phyloP scores from a whole-genome alignment of 2,113 vertebrate genomes.

The Tetrax tetrax region DNA sequence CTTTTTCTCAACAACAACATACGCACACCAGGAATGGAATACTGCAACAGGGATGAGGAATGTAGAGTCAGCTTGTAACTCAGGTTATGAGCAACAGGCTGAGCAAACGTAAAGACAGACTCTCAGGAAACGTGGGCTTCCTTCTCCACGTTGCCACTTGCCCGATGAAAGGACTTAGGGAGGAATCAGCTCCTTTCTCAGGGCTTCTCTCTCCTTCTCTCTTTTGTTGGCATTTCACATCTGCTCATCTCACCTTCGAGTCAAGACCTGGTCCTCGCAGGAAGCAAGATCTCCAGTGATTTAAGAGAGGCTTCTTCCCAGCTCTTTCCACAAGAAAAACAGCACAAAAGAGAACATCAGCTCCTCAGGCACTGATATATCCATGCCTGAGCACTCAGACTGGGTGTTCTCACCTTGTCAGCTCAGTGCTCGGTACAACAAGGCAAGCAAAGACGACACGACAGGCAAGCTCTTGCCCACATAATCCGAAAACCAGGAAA shows the following conservation, averaged over 20 bases:
- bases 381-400: neutral
- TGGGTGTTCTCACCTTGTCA: neutral
- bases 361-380: neutral
- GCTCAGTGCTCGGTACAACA: neutral
- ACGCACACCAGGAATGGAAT: neutral
- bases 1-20: neutral
- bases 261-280: neutral
- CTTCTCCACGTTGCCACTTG: neutral
- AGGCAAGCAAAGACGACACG: accelerated
- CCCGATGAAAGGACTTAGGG: accelerated
- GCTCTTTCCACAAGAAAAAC: neutral
- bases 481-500: neutral
- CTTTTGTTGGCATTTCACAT: neutral
- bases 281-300: neutral
- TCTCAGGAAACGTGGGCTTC: neutral
- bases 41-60: neutral
- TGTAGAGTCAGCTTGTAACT: neutral
- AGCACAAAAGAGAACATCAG: neutral
- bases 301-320: neutral
- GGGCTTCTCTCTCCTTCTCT: neutral
- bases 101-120: neutral
- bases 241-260: neutral
- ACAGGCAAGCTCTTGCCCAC: neutral
- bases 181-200: neutral
- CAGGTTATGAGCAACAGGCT: neutral